Evolutionary conservation across 1,140 invertebrate species (phyloP).

Genomic region (Zelostemma sp.): DNA sequence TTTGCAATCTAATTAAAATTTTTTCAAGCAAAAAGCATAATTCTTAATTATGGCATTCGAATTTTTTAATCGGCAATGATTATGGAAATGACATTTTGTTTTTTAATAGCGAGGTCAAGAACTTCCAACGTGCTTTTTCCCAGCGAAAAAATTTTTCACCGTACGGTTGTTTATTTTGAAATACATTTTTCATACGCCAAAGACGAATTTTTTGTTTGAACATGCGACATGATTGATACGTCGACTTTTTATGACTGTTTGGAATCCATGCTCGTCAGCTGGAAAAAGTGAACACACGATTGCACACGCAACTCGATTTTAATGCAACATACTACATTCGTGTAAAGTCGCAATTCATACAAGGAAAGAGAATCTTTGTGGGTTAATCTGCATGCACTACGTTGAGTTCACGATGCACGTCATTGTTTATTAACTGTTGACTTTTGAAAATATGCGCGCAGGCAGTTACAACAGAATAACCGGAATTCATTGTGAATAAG

Average conservation of each 20-base stretch:
- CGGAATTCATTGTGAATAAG: background rate
- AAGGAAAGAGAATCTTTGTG: background rate
- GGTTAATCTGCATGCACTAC: constrained; percentile 6
- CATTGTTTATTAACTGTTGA: constrained; percentile 13
- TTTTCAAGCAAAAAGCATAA: no score
- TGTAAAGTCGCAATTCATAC: constrained; percentile 4
- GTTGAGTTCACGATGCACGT: constrained; percentile 6
- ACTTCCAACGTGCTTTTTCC: no score
- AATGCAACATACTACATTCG: constrained; percentile 1
- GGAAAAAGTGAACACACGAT: background rate
- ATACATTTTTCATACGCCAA: background rate
- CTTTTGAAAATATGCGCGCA: constrained; percentile 1
- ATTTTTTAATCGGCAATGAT: no score
- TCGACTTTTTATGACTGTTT: background rate
- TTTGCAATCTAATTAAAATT: no score
- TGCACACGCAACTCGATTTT: background rate
- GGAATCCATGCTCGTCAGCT: background rate
- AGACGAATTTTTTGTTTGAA: background rate
- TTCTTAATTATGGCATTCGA: no score
- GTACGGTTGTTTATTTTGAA: background rate
- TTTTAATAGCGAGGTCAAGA: no score
- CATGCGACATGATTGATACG: background rate
- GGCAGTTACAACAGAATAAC: constrained; percentile 4
- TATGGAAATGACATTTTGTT: no score
- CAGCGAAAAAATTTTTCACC: no score